phyloP scores from a whole-genome alignment of 2,797 vertebrate genomes.

The Sebastes miniatus region DNA sequence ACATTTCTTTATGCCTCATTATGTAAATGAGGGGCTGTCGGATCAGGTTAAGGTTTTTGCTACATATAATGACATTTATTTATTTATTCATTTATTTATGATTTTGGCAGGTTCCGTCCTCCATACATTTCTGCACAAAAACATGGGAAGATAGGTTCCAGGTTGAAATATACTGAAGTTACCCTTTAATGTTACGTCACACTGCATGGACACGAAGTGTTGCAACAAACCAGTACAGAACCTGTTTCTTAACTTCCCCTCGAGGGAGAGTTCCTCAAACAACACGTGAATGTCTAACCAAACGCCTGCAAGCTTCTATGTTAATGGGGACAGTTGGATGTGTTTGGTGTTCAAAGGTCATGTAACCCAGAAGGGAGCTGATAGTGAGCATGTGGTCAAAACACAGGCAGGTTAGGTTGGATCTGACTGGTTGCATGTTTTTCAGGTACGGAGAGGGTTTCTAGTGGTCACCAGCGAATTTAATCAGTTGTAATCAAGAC shows the following conservation, averaged over 20 bases:
- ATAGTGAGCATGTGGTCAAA: not conserved
- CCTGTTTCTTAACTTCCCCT: constrained; percentile 7
- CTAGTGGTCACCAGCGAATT: not conserved
- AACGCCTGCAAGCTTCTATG: not conserved
- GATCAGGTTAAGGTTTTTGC: too few species aligned
- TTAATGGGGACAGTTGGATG: not conserved
- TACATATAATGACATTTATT: too few species aligned
- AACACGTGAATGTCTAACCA: not conserved
- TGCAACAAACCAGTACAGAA: not conserved
- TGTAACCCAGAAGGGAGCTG: not conserved
- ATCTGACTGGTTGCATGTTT: constrained; percentile 8
- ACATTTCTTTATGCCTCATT: too few species aligned
- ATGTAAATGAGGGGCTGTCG: too few species aligned
- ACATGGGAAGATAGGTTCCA: too few species aligned
- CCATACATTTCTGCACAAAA: too few species aligned
- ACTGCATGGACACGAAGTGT: not conserved
- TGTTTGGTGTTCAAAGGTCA: constrained; percentile 42
- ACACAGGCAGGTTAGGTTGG: not conserved
- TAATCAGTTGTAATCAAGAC: not conserved
- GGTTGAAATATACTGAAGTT: too few species aligned
- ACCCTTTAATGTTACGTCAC: not conserved
- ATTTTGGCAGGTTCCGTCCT: too few species aligned
- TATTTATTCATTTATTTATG: too few species aligned
- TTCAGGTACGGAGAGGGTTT: not conserved
- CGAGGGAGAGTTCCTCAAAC: not conserved